Evolutionary conservation across 2,888 invertebrate genomes (phyloP), one percentile per base, ranked within the genome.

Genomic region (Tetheella fluctuosa): DNA sequence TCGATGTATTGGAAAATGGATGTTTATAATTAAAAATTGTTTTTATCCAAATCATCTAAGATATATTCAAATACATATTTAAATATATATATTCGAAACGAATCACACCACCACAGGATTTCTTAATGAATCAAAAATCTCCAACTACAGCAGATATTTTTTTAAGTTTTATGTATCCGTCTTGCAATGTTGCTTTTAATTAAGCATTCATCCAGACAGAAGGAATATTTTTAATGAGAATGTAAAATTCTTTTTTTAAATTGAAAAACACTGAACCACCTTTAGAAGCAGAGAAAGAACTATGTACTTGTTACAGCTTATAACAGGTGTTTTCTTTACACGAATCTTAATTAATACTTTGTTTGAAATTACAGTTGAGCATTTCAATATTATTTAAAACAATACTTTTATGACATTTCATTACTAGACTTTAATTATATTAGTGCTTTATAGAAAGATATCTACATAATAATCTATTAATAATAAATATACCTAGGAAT

Each of bases 211-310:
- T 67, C 69, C 71, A 70, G 65, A 64, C 67, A 61, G 52, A 30
- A 28, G 57, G 67, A 69, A 71, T 64, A 68, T 73, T 75, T 75
- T 74, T 25, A 75, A 74, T 76, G 70, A 72, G 72, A 69, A 64
- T 64, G 58, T 67, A 72, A 74, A 68, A 63, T 60, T 62, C 55
- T 54, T 59, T 54, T 64, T 64, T 64, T 62, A 53, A 60, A 64
- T 62, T 60, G 69, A 62, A 72, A 72, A 72, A 72, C 59, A 56
- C 62, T 64, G 67, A 62, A 68, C 60, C 64, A 61, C 63, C 62
- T 62, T 65, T 64, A 55, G 5, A 57, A 61, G 55, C 54, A 55
- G 58, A 60, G 52, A 39, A 54, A 62, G 34, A 23, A 59, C 20
- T 28, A 23, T 15, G 7, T 42, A 48, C 5, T 37, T 37, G 3